Conservation (phyloP, 2,888 invertebrate species). For the Zeuzera pyrina region DNA sequence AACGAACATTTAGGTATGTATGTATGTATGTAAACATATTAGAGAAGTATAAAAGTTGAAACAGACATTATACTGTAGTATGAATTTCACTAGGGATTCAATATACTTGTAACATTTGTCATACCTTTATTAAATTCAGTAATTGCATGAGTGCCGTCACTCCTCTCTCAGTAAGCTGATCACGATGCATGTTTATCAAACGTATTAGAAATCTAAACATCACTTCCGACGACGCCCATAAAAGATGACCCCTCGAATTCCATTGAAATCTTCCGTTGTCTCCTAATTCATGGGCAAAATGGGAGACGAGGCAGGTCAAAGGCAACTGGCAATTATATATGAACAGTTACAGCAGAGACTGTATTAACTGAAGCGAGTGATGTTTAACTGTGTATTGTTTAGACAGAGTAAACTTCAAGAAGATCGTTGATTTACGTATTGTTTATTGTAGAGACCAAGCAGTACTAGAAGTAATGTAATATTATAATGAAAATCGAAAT, state of each 20-base stretch:
- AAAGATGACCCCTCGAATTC: conserved; percentile 20
- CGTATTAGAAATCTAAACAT: conserved; percentile 53
- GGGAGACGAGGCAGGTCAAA: conserved; percentile 22
- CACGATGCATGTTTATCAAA: conserved; percentile 43
- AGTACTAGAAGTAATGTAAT: no score
- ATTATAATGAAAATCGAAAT: no score
- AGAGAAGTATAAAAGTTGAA: no score
- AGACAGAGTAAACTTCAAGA: conserved; percentile 38
- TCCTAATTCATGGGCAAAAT: neutral
- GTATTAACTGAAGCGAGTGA: conserved; percentile 43
- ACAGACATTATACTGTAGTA: no score
- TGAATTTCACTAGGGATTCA: no score
- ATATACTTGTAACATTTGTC: no score
- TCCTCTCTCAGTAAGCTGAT: conserved; percentile 38
- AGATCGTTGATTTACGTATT: conserved; percentile 36
- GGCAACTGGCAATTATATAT: conserved; percentile 22
- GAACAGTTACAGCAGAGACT: conserved; percentile 31
- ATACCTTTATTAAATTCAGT: conserved; percentile 18
- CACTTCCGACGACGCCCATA: conserved; percentile 21
- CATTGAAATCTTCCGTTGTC: conserved; percentile 11
- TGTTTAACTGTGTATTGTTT: conserved; percentile 48
- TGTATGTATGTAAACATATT: no score
- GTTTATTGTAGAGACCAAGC: no score
- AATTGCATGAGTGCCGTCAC: conserved; percentile 23
- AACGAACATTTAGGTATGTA: no score